Evolutionary conservation across 2,888 invertebrate species (phyloP), one percentile per base, ranked within the genome.

Genomic region (Drosophila sordidapex): DNA sequence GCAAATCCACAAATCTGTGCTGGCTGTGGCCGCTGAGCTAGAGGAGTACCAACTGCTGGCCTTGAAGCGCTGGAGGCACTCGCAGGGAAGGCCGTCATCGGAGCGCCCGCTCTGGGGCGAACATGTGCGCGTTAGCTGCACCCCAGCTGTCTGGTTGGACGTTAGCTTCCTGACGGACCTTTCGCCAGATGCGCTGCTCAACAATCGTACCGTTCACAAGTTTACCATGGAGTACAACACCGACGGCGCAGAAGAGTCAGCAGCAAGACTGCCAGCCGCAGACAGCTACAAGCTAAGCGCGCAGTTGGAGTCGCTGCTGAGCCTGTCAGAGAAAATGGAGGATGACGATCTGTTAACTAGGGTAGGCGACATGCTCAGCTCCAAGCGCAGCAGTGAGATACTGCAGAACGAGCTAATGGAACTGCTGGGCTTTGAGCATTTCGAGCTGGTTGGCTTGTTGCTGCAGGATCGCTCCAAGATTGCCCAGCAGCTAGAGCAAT

Each of bases 321-420:
- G 74, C 33, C 80, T 93, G 49, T 84, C 92, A 0, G 83, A 90
- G 71, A 73, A 86, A 48, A 70, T 91, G 29, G 89, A 91, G 13
- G 85, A 89, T 74, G 81, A 81, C 7, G 74, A 85, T 31, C 70
- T 91, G 1, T 36, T 91, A 4, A 59, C n/a, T 25, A 87, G 89
- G 48, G 79, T 92, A n/a, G 79, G 88, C 27, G 81, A 95, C 94
- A 92, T 91, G 91, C 92, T 97, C 0, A 95, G 95, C 76, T 95
- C 95, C 0, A 93, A 94, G 18, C 94, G 95, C 76, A 94, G 94
- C 35, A 95, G 95, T 78, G 95, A 95, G 73, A 96, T 96, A 85
- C 93, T 97, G 72, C 96, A 97, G 91, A 96, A 96, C 90, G 97
- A 97, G 92, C 93, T 99, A 27, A 96, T 98, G 92, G 99, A 99